These are phyloP conservation scores for Silvanus unidentatus DNA, from an alignment of 2,888 invertebrate genomes.

Conservation along the genomic window DNA sequence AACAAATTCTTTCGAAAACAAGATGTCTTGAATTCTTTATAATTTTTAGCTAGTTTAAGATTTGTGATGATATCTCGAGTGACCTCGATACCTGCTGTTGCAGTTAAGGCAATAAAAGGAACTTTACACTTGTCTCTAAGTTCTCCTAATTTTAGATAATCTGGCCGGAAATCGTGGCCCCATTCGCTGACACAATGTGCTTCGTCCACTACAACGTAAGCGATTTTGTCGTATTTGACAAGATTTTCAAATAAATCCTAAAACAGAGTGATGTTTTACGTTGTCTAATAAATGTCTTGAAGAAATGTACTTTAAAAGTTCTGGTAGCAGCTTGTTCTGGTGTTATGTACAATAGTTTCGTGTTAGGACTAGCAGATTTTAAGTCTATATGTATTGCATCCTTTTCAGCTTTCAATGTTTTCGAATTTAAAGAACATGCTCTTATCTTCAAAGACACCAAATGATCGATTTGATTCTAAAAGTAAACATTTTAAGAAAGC, in stretches of 20 bases:
- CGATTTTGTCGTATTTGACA: conserved; percentile 68
- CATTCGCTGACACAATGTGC: conserved; percentile 97
- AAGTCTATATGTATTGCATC: conserved; percentile 74
- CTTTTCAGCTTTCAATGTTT: conserved; percentile 71
- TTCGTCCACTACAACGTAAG: conserved; percentile 93
- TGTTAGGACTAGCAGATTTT: conserved; percentile 60
- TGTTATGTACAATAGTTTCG: conserved; percentile 87
- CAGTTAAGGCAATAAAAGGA: conserved; percentile 90
- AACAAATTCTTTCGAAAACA: conserved; percentile 89
- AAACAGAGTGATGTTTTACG: conserved; percentile 18
- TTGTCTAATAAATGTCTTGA: neutral
- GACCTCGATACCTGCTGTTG: conserved; percentile 79
- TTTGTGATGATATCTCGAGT: conserved; percentile 75
- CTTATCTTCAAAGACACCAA: conserved; percentile 68
- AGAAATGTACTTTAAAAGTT: conserved; percentile 63
- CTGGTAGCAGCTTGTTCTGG: conserved; percentile 90
- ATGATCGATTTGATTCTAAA: conserved; percentile 86
- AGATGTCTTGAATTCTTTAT: conserved; percentile 66
- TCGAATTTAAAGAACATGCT: conserved; percentile 90
- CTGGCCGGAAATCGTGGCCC: conserved; percentile 97
- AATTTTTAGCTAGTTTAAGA: conserved; percentile 51
- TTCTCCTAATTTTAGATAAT: conserved; percentile 82
- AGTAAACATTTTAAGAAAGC: conserved; percentile 6
- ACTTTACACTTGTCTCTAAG: conserved; percentile 62
- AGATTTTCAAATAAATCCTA: conserved; percentile 61